phyloP scores from a whole-genome alignment of 2,888 invertebrate genomes.

The Stenodera caucasica region DNA sequence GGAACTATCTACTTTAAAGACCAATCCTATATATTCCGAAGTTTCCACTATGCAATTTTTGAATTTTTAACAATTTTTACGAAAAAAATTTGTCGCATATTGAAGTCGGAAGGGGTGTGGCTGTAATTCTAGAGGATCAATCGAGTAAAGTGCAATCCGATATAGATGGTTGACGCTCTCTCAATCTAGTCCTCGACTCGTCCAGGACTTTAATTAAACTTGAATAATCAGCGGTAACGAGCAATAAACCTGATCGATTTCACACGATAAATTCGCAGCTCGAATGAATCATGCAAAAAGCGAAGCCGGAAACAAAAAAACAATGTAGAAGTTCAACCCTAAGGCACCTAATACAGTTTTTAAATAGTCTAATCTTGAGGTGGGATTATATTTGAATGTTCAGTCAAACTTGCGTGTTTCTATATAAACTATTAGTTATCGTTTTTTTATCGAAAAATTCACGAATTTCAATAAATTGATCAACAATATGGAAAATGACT shows the following conservation, averaged over 20 bases:
- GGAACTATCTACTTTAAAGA: constrained; percentile 1
- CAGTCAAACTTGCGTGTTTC: neutral
- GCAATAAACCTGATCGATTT: neutral
- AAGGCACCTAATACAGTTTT: constrained; percentile 1
- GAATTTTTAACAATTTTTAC: too few relatives aligned
- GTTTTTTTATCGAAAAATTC: too few relatives aligned
- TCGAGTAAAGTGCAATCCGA: neutral
- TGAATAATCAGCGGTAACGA: neutral
- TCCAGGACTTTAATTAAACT: neutral
- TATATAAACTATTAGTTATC: too few relatives aligned
- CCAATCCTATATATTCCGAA: too few relatives aligned
- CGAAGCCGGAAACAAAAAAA: neutral
- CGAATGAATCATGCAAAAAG: neutral
- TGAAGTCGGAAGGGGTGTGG: neutral
- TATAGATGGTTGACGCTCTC: neutral
- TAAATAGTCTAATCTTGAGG: neutral
- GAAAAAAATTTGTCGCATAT: too few relatives aligned
- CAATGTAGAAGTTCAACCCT: neutral
- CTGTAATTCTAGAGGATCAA: neutral
- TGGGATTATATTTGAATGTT: neutral
- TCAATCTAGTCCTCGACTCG: neutral
- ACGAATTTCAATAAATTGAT: too few relatives aligned
- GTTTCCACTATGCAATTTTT: too few relatives aligned
- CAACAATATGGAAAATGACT: neutral
- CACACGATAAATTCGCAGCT: too few relatives aligned